Evolutionary conservation across 1,140 invertebrate species (phyloP).

Genomic region (Drosophila lowei): DNA sequence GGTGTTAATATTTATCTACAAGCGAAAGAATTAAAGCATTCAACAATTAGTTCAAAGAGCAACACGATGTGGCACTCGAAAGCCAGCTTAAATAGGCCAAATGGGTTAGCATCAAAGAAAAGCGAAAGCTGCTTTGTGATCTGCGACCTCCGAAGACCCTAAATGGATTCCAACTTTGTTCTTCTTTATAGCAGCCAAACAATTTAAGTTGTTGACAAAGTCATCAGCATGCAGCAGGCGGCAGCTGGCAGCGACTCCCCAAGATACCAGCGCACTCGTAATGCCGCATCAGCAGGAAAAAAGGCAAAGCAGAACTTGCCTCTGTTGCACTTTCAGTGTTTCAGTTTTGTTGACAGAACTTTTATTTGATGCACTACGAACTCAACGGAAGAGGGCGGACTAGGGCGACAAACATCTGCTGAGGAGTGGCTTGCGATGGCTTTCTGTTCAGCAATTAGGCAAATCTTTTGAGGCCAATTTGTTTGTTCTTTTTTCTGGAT

Average conservation of each 20-base stretch:
- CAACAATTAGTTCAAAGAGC: neutral
- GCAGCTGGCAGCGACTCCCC: conserved; percentile 36
- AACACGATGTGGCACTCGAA: too few relatives aligned
- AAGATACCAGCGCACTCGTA: conserved; percentile 14
- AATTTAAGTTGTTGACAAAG: conserved; percentile 80
- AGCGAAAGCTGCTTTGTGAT: conserved; percentile 16
- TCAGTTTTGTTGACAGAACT: conserved; percentile 22
- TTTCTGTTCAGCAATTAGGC: conserved; percentile 42
- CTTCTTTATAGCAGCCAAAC: conserved; percentile 61
- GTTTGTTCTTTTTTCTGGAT: conserved; percentile 16
- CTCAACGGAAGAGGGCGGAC: neutral
- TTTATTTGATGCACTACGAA: conserved; percentile 34
- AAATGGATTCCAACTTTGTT: conserved; percentile 68
- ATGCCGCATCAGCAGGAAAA: conserved; percentile 48
- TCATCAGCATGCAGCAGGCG: conserved; percentile 63
- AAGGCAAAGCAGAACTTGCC: conserved; percentile 48
- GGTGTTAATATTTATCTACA: conserved; percentile 20
- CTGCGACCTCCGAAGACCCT: conserved; percentile 33
- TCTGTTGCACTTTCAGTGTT: conserved; percentile 58
- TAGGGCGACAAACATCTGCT: too few relatives aligned
- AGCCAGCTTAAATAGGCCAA: neutral
- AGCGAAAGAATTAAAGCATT: conserved; percentile 17
- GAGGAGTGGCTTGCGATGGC: too few relatives aligned
- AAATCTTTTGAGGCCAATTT: conserved; percentile 44
- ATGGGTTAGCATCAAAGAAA: conserved; percentile 4